Conservation (phyloP, 2,888 invertebrate genomes). For the Thymelicus sylvestris region DNA sequence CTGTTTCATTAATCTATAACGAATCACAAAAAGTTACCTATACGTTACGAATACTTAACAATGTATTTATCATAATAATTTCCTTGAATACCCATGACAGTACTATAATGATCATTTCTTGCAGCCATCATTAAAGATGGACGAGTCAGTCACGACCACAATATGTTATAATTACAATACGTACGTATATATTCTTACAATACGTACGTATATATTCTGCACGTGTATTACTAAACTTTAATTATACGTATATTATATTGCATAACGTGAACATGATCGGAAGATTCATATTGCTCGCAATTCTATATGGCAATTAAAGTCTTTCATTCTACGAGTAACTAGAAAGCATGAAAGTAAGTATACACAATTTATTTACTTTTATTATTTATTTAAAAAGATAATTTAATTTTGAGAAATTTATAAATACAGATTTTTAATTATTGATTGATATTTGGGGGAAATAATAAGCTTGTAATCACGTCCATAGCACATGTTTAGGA, state of each 20-base stretch:
- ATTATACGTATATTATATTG: slow-evolving; percentile 10
- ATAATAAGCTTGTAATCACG: too few relatives aligned
- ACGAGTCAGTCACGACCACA: slow-evolving; percentile 33
- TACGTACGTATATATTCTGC: neutral
- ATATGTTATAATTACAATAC: slow-evolving; percentile 23
- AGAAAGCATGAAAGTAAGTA: too few relatives aligned
- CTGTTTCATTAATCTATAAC: neutral
- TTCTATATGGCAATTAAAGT: too few relatives aligned
- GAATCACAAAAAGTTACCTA: neutral
- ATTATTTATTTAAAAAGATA: too few relatives aligned
- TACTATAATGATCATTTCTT: slow-evolving; percentile 26
- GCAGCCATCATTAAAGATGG: slow-evolving; percentile 21
- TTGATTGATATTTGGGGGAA: too few relatives aligned
- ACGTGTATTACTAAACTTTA: slow-evolving; percentile 31
- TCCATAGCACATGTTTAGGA: too few relatives aligned
- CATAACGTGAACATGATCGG: slow-evolving; percentile 1
- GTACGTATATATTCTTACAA: too few relatives aligned
- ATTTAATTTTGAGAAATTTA: too few relatives aligned
- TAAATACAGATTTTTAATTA: too few relatives aligned
- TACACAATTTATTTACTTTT: too few relatives aligned
- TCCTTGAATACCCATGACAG: slow-evolving; percentile 28
- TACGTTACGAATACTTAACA: slow-evolving; percentile 3
- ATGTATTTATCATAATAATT: slow-evolving; percentile 21
- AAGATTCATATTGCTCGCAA: neutral
- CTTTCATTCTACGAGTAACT: too few relatives aligned